phyloP scores from a whole-genome alignment of 2,888 invertebrate genomes.

The Monoplex corrugatus region DNA sequence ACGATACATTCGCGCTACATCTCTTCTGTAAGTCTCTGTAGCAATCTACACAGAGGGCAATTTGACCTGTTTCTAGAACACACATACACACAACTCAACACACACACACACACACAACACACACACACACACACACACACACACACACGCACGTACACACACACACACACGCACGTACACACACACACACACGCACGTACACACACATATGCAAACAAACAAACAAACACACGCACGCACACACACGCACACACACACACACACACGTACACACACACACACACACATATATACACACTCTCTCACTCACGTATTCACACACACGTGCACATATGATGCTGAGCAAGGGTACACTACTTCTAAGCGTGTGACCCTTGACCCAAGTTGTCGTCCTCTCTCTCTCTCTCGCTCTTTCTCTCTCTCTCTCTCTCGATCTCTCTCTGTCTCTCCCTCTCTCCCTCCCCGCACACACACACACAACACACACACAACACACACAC shows the following conservation, averaged over 20 bases:
- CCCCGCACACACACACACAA: too few relatives aligned
- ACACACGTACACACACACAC: conserved; percentile 23
- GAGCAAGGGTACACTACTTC: too few relatives aligned
- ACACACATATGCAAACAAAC: background rate
- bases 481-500: too few relatives aligned
- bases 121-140: conserved; percentile 4
- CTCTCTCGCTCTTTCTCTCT: too few relatives aligned
- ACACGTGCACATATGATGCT: too few relatives aligned
- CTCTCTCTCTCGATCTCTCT: background rate
- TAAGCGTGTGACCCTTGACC: too few relatives aligned
- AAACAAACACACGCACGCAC: background rate
- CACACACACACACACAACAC: background rate
- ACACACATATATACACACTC: conserved; percentile 7
- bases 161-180: background rate
- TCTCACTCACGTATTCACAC: background rate
- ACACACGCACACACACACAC: conserved; percentile 25
- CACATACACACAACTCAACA: background rate
- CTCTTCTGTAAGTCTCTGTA: too few relatives aligned
- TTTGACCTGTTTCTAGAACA: too few relatives aligned
- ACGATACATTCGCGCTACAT: too few relatives aligned
- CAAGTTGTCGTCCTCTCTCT: too few relatives aligned
- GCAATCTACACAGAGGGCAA: too few relatives aligned
- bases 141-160: conserved; percentile 24
- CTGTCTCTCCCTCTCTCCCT: background rate
- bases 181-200: conserved; percentile 36